Base-by-base conservation (phyloP, 2,797 vertebrate species). In the Steatocranus sp. region DNA sequence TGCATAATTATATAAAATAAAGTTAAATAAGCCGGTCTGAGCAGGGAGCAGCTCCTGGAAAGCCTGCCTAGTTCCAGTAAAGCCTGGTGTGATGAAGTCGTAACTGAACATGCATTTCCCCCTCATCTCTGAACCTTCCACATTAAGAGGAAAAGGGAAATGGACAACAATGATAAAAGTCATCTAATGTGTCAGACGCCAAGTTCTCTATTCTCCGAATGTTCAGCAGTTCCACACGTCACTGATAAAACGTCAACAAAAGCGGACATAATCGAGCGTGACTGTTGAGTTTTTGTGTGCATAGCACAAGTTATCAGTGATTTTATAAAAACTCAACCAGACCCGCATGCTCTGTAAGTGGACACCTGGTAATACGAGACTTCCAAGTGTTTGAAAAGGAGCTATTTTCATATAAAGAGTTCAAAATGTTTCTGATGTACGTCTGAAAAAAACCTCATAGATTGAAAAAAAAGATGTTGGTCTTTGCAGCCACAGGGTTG, bases 141-240 rank as follows among this genome's bases (percentile, higher is more conserved):
- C 82, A 82, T 86, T 83, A 81, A 10, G 15, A 50, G 83, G 86
- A 92, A 93, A 74, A 88, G 76, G 88, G 90, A 92, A 93, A 86
- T 38, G 83, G 76, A 86, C 82, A 89, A 78, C 66, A 77, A 15
- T 8, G 68, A 48, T 81, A 54, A 68, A 83, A 53, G 14, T 63
- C 30, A 46, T 15, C 41, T 78, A 63, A n/a, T 5, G n/a, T 77
- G 43, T 70, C 70, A 25, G 43, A 49, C 11, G 79, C 10, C 30
- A 38, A 86, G 83, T 92, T 94, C 92, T 88, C 83, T 78, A 83
- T 93, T 91, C 48, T 81, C 27, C 1, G 66, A 75, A 3, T 5
- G 6, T 51, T 79, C 20, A 2, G 18, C 43, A 75, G 83, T 61
- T 90, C 80, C 83, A 83, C 43, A 7, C 75, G 83, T 85, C 43